Base-by-base conservation (phyloP, 2,113 vertebrate genomes). In the Neomonachus schauinslandi region DNA sequence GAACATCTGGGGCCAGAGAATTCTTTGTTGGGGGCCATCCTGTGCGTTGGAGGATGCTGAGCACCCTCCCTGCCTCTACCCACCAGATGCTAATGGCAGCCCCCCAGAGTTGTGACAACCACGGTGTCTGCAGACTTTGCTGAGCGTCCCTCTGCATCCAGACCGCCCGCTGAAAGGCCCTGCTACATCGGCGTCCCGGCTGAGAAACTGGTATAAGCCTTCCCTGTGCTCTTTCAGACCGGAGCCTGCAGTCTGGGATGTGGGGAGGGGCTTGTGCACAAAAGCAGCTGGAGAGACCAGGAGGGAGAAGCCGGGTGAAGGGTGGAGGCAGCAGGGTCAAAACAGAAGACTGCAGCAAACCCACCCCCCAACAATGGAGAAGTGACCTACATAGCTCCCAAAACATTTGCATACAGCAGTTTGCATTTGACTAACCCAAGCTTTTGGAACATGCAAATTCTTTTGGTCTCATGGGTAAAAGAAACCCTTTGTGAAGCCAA, bases 121-220 rank as follows among this genome's bases (percentile, higher is more conserved):
- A 5, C 33, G n/a, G 53, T 16, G 55, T 55, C 63, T 19, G 15
- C 53, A 69, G 83, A 18, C 76, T 10, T 6, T 9, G n/a, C 63
- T 24, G 0, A 33, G 5, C 8, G 16, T 65, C 12, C 49, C 14
- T 67, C 4, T 18, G 53, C 19, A 26, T 63, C 65, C 39, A 51
- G 15, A n/a, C 26, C 2, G 0, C 4, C 16, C 0, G 1, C 10
- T n/a, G 42, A 46, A 61, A 42, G 31, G 10, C 31, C 26, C 2
- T 1, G 12, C 39, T 24, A 10, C 36, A 14, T 19, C 22, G 46
- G 46, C 5, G 21, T 36, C 28, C 76, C 67, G 71, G 31, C 57
- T 59, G 18, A 51, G 2, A 22, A 10, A 51, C 9, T 15, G 12
- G 24, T 0, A 2, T 1, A 11, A 24, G 11, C 10, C 18, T 42